Base-by-base conservation (phyloP, 1,140 invertebrate species). In the Harlomillsia oculata region DNA sequence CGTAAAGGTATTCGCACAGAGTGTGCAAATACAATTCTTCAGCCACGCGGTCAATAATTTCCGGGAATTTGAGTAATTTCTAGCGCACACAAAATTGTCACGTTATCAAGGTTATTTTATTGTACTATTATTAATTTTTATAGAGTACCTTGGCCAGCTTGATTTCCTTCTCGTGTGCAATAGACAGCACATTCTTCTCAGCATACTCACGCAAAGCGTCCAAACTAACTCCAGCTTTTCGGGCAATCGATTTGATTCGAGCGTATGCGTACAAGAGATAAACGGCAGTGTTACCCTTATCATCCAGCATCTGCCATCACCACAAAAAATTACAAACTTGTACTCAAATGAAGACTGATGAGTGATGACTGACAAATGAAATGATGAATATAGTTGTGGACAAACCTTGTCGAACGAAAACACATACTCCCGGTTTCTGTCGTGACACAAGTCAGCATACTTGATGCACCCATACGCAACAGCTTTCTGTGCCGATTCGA, bases 271-370 rank as follows among this genome's bases (percentile, higher is more conserved):
- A 99, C 4, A 99, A 72, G 3, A 99, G 74, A 72, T 99, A 99
- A 0, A 97, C 94, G 1, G 97, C 97, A 5, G 97, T 99, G 68
- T 99, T 99, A 2, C 97, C 97, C 72, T 89, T 87, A 70, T 99
- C 96, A 67, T 99, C 94, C 29, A 99, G 76, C 97, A 99, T 99
- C 79, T 89, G n/a, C n/a, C n/a, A n/a, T n/a, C n/a, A n/a, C n/a
- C n/a, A n/a, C n/a, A n/a, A n/a, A n/a, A n/a, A n/a, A n/a, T n/a
- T n/a, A n/a, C n/a, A n/a, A n/a, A 67, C n/a, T n/a, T n/a, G n/a
- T n/a, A n/a, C n/a, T n/a, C n/a, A n/a, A n/a, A n/a, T n/a, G n/a
- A n/a, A n/a, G n/a, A n/a, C n/a, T n/a, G n/a, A n/a, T n/a, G n/a
- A n/a, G n/a, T n/a, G n/a, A n/a, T n/a, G n/a, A n/a, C n/a, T n/a